Conservation (phyloP, 2,113 vertebrate species). For the Colossoma macropomum region DNA sequence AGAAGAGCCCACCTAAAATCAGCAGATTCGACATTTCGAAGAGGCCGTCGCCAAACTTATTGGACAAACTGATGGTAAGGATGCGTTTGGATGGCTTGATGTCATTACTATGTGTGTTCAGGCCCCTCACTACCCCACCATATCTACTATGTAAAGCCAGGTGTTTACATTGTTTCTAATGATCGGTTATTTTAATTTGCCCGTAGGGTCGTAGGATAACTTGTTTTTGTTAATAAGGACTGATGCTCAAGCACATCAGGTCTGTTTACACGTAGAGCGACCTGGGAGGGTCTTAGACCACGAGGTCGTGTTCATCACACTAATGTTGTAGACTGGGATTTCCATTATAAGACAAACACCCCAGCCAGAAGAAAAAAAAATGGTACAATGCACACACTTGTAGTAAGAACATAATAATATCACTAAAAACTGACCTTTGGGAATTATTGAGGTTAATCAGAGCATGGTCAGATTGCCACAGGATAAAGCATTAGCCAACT, state of each 20-base stretch:
- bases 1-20: constrained; percentile 75
- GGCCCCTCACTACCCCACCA: not conserved
- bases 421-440: too few species aligned
- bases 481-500: too few species aligned
- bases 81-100: not conserved
- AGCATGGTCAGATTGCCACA: too few species aligned
- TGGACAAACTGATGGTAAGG: constrained; percentile 78
- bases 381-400: too few species aligned
- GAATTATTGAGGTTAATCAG: too few species aligned
- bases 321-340: not conserved
- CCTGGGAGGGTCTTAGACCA: not conserved
- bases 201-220: too few species aligned
- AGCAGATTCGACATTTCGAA: constrained; percentile 68
- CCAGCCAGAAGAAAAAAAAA: not conserved
- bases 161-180: not conserved
- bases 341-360: too few species aligned
- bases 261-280: not conserved
- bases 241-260: too few species aligned
- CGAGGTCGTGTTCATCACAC: not conserved
- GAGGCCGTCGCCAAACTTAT: constrained; percentile 59
- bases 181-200: not conserved
- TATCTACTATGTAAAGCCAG: too few species aligned
- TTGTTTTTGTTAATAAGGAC: too few species aligned
- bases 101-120: not conserved
- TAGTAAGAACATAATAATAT: too few species aligned